phyloP scores from a whole-genome alignment of 2,888 invertebrate genomes.

The Tortricodes alternella region DNA sequence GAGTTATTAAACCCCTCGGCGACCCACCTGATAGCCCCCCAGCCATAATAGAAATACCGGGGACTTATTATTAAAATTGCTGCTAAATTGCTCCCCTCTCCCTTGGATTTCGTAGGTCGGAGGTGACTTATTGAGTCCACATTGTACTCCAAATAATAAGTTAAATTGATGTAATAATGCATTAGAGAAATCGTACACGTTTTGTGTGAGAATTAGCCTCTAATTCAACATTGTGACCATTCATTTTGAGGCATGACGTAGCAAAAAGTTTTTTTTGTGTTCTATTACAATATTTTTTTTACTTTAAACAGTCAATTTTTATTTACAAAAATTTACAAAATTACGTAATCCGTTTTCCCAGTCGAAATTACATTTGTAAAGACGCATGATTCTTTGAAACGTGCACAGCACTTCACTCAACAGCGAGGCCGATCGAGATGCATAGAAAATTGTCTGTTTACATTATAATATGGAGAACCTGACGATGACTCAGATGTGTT shows the following conservation, averaged over 20 bases:
- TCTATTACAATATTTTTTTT: slow-evolving; percentile 1
- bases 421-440: no score
- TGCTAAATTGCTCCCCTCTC: slow-evolving; percentile 79
- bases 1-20: slow-evolving; percentile 79
- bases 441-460: no score
- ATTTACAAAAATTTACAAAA: no score
- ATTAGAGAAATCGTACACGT: background rate
- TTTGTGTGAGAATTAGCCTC: slow-evolving; percentile 19
- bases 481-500: no score
- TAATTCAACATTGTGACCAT: background rate
- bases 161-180: slow-evolving; percentile 25
- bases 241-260: background rate
- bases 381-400: no score
- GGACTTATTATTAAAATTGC: slow-evolving; percentile 84
- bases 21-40: slow-evolving; percentile 79
- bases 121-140: slow-evolving; percentile 58
- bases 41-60: slow-evolving; percentile 82
- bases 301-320: background rate
- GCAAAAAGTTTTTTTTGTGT: background rate
- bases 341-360: no score
- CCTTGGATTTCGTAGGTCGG: slow-evolving; percentile 70
- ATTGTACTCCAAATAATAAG: slow-evolving; percentile 32
- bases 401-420: no score
- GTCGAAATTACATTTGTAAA: no score
- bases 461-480: no score